phyloP scores from a whole-genome alignment of 2,888 invertebrate species.

The Macrophya alboannulata region DNA sequence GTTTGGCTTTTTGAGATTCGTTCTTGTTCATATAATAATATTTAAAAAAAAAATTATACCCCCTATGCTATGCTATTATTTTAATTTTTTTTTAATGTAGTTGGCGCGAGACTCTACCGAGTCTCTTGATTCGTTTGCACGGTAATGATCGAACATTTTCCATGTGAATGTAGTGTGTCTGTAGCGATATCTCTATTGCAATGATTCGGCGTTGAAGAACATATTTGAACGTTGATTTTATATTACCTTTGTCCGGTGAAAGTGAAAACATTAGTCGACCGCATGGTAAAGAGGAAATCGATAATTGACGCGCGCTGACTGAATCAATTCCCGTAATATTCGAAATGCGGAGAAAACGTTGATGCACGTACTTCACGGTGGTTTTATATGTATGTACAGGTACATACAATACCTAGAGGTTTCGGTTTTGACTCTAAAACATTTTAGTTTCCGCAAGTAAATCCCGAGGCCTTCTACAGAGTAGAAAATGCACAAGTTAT shows the following conservation, averaged over 20 bases:
- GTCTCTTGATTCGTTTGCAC: too few species aligned
- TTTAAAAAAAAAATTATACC: too few species aligned
- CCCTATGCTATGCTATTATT: too few species aligned
- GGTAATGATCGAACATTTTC: background rate
- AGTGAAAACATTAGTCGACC: background rate
- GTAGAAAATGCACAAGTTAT: conserved; percentile 16
- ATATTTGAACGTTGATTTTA: too few species aligned
- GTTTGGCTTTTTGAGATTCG: background rate
- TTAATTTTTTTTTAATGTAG: too few species aligned
- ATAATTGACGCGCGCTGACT: background rate
- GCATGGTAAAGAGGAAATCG: background rate
- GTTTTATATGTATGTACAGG: background rate
- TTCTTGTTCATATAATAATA: too few species aligned
- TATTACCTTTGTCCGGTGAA: too few species aligned
- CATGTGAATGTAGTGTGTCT: background rate
- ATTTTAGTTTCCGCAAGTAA: conserved; percentile 13
- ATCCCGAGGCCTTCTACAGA: conserved; percentile 1
- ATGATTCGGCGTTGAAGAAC: too few species aligned
- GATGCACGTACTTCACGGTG: background rate
- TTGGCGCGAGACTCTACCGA: too few species aligned
- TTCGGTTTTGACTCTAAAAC: background rate
- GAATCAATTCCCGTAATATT: background rate
- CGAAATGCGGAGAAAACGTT: background rate
- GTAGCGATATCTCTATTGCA: too few species aligned
- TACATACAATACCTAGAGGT: background rate